These are phyloP conservation scores for Chironomus tentans DNA, from an alignment of 2,888 invertebrate species.

Conservation along the genomic window DNA sequence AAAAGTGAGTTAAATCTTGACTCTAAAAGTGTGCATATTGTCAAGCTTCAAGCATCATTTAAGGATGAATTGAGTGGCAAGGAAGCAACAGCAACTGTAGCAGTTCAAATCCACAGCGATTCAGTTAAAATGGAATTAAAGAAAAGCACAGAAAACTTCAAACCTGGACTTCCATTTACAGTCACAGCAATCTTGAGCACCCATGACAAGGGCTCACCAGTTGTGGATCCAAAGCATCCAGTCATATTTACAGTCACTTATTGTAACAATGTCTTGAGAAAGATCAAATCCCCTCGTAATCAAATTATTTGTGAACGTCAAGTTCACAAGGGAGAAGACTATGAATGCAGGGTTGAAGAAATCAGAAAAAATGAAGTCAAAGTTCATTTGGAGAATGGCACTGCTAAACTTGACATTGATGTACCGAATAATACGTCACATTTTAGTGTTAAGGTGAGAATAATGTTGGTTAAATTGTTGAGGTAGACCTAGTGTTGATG, in stretches of 20 bases:
- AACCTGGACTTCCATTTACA: slow-evolving; percentile 74
- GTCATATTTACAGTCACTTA: slow-evolving; percentile 42
- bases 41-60: slow-evolving; percentile 72
- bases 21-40: slow-evolving; percentile 30
- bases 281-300: background rate
- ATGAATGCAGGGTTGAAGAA: background rate
- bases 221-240: slow-evolving; percentile 50
- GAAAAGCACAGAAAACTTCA: slow-evolving; percentile 75
- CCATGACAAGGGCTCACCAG: slow-evolving; percentile 45
- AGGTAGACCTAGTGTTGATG: too few species aligned
- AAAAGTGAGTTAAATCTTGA: slow-evolving; percentile 51
- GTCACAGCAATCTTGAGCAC: slow-evolving; percentile 55
- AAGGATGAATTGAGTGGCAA: slow-evolving; percentile 78
- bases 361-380: background rate
- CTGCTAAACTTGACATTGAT: background rate
- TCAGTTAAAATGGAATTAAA: slow-evolving; percentile 63
- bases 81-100: slow-evolving; percentile 62
- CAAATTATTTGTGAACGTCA: slow-evolving; percentile 43
- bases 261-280: background rate
- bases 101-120: slow-evolving; percentile 63
- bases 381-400: background rate
- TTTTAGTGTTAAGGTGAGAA: background rate
- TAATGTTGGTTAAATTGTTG: too few species aligned
- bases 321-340: background rate
- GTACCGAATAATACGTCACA: background rate